Conservation (phyloP, 2,888 invertebrate species). For the Helobdella robusta region DNA sequence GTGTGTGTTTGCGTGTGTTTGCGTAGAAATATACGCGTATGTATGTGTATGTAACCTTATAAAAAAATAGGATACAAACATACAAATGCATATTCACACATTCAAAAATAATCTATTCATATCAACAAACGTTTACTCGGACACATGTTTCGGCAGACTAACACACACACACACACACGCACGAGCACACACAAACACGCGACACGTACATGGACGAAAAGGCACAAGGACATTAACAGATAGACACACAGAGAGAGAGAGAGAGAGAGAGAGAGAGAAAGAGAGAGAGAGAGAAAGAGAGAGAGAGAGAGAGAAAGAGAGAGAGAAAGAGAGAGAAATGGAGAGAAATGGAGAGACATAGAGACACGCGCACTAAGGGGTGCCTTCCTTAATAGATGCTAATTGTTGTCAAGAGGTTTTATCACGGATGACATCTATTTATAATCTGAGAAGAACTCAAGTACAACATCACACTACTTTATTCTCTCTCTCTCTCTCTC, state of each 20-base stretch:
- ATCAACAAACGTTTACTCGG: no score
- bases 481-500: background rate
- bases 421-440: background rate
- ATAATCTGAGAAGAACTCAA: background rate
- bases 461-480: background rate
- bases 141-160: no score
- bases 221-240: no score
- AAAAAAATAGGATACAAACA: no score
- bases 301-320: background rate
- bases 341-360: no score
- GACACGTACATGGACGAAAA: no score
- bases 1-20: background rate
- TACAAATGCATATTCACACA: no score
- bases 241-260: no score
- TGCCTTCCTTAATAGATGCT: background rate
- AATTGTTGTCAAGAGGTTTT: background rate
- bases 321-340: background rate
- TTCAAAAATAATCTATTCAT: no score
- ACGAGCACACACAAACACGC: no score
- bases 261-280: background rate
- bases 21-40: conserved; percentile 1
- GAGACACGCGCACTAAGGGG: background rate
- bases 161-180: no score
- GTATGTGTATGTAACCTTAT: background rate
- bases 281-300: background rate